These are phyloP conservation scores for Ammodytes marinus DNA, from an alignment of 2,113 vertebrate genomes.

Conservation along the genomic window DNA sequence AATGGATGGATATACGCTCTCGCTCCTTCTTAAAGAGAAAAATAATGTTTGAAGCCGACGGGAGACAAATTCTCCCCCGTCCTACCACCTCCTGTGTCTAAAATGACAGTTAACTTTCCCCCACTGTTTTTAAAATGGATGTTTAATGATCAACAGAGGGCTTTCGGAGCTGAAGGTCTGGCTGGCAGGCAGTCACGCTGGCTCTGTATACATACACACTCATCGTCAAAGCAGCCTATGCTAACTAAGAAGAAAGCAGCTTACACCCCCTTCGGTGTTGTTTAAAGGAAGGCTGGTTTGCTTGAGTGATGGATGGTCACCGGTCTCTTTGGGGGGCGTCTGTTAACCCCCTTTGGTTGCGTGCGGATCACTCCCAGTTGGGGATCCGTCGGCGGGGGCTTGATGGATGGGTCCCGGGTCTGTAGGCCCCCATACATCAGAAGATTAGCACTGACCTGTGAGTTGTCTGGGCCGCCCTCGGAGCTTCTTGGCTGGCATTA, in stretches of 20 bases:
- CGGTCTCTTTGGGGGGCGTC: conserved; percentile 70
- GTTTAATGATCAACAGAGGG: conserved; percentile 83
- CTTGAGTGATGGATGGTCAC: conserved; percentile 83
- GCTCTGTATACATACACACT: conserved; percentile 36
- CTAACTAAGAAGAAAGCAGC: conserved; percentile 29
- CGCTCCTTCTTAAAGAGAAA: conserved; percentile 37
- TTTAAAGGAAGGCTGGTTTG: conserved; percentile 55
- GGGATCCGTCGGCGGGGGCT: conserved; percentile 66
- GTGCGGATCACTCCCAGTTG: conserved; percentile 67
- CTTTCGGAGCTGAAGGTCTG: conserved; percentile 55
- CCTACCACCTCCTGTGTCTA: conserved; percentile 69
- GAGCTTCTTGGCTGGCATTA: conserved; percentile 79
- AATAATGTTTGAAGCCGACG: conserved; percentile 19
- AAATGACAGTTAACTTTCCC: conserved; percentile 84
- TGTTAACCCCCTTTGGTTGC: conserved; percentile 82
- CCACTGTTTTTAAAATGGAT: conserved; percentile 81
- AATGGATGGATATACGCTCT: conserved; percentile 60
- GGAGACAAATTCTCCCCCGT: conserved; percentile 38
- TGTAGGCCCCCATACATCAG: conserved; percentile 82
- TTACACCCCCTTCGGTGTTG: conserved; percentile 46
- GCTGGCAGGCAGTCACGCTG: conserved; percentile 68
- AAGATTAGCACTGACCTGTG: conserved; percentile 86
- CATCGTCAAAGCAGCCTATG: conserved; percentile 29
- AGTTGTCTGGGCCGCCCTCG: conserved; percentile 78
- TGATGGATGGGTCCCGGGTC: conserved; percentile 84